Evolutionary conservation across 2,797 vertebrate genomes (phyloP), one percentile per base, ranked within the genome.

Genomic region (Lophius americanus): DNA sequence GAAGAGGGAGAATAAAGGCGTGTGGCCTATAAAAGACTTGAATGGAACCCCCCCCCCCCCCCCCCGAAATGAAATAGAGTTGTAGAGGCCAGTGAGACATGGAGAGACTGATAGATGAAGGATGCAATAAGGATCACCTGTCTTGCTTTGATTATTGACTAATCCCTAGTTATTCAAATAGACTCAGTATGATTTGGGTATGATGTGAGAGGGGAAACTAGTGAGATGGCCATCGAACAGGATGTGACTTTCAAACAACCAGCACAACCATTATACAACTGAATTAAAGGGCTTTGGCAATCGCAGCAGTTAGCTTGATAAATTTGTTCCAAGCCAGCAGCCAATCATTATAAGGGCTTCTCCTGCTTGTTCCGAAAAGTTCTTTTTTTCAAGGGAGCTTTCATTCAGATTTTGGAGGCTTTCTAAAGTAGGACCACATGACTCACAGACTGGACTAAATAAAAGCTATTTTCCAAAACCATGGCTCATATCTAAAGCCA

Each of bases 151-250:
- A 85, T 86, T 82, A 72, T 78, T 12, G 4, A 62, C 65, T 60
- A 83, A 65, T 64, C 47, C 63, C 63, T 78, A 82, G 70, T 85
- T 82, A 70, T 80, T 88, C 59, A 66, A 69, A 81, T 58, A 11
- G 52, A 48, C 64, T 75, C 60, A 41, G 49, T 76, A 73, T 0
- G 48, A 81, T 78, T 73, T 78, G 55, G 59, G 48, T 64, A 49
- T 59, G 64, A 81, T 73, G 47, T 12, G 51, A 79, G 60, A 70
- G 62, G 62, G 76, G 75, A 80, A 69, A 78, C 63, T 9, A n/a
- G 10, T 11, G n/a, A 70, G 60, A 81, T 10, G 12, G 72, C 9
- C 55, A 10, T 71, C 50, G 47, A 84, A 68, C 14, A 69, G 51
- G 60, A 79, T 38, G 41, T 56, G 70, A 61, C 75, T 85, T 76